phyloP scores from a whole-genome alignment of 92 coral and sea anemone genomes.

The Ricordea florida region DNA sequence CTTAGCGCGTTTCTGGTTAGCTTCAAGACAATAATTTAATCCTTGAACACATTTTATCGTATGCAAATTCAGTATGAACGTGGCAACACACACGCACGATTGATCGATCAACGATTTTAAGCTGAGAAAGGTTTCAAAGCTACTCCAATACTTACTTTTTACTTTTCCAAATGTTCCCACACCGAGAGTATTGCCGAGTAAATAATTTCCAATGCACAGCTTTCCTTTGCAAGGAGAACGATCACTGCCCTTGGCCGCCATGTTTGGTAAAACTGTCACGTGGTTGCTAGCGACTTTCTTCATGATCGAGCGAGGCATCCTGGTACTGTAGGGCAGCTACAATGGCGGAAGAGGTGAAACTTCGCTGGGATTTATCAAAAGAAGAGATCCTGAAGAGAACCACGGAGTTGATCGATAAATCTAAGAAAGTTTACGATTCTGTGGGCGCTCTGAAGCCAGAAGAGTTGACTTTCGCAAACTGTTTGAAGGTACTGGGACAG shows the following conservation, averaged over 20 bases:
- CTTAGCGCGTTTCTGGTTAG: no score
- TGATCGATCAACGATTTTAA: no score
- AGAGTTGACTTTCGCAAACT: constrained; percentile 75
- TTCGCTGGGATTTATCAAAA: constrained; percentile 82
- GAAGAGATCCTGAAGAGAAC: constrained; percentile 81
- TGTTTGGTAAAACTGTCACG: constrained; percentile 43
- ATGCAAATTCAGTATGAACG: no score
- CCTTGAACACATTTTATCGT: no score
- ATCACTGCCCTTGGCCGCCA: constrained; percentile 49
- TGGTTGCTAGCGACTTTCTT: not conserved
- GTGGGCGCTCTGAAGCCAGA: constrained; percentile 85
- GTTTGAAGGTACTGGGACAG: constrained; percentile 72
- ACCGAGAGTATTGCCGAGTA: constrained; percentile 87
- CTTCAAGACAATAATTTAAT: no score
- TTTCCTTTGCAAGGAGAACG: not conserved
- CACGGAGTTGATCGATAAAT: constrained; percentile 74
- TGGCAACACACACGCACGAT: constrained; percentile 8
- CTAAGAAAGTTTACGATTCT: constrained; percentile 81
- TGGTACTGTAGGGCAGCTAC: constrained; percentile 28
- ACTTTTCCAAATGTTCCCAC: constrained; percentile 99
- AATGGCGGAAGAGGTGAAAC: constrained; percentile 55
- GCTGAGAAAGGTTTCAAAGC: no score
- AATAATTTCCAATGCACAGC: constrained; percentile 78
- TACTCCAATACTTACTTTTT: constrained; percentile 69
- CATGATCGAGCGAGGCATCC: constrained; percentile 23